Evolutionary conservation across 2,113 vertebrate species (phyloP), one percentile per base, ranked within the genome.

Genomic region (Scalopus aquaticus): DNA sequence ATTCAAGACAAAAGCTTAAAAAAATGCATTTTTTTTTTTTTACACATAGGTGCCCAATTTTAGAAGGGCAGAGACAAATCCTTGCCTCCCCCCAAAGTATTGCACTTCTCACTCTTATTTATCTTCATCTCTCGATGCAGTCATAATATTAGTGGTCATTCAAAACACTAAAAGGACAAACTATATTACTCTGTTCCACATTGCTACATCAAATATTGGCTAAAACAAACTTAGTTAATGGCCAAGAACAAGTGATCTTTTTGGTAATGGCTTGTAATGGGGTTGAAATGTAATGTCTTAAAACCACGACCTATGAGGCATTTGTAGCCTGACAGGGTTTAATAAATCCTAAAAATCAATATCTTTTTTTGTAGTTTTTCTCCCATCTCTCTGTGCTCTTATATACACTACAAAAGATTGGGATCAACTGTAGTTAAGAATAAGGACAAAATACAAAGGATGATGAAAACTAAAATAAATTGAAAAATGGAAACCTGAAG

Each of bases 171-270:
- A 88, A 77, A 89, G n/a, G 56, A 39, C 30, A 76, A 67, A 81
- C 62, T 60, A 56, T 12, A 13, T 80, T 74, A 82, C 69, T 95
- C 49, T 35, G 26, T 78, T 46, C 72, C 64, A 88, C 9, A 82
- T 7, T 92, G 49, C 22, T 83, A 17, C 72, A 42, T 46, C 67
- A 84, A 94, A 78, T 70, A 73, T n/a, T 70, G 49, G 69, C 62
- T 78, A 67, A 95, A 83, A 72, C 83, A 80, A 93, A 93, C n/a
- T 62, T 37, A 46, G 24, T 64, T 93, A 79, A 94, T n/a, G 39
- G 19, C 51, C 70, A 85, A 28, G 74, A 28, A 84, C 28, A 92
- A 92, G 69, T 77, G 37, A 89, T 85, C 73, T 85, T 88, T 92
- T 72, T 72, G 67, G 69, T 69, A 78, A 88, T 90, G 39, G 76